Evolutionary conservation across 1,140 invertebrate species (phyloP), one percentile per base, ranked within the genome.

Genomic region (Pogonognathellus flavescens): DNA sequence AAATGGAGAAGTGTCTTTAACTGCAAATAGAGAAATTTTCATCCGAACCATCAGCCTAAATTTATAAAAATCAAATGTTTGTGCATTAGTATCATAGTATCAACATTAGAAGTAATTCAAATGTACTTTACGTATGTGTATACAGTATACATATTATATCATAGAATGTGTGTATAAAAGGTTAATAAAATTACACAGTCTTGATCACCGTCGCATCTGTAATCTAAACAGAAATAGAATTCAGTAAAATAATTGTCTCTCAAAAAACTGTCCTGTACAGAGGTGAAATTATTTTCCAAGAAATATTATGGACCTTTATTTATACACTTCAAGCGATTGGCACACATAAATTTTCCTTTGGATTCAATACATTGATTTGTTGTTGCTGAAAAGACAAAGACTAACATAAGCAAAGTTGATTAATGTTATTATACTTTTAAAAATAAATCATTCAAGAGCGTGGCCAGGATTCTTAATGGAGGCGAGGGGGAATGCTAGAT

Each of bases 231-330:
- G 11, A 25, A 22, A 31, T 70, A 25, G 0, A 25, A 41, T 16
- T 8, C 7, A 8, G 13, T 8, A 8, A 8, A 53, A 13, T 8
- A 53, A 8, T 53, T 53, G 52, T 53, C 13, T 53, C 7, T 8
- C 7, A 53, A 7, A 53, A 8, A 53, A 53, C 7, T 8, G 7
- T 8, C 52, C 7, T 53, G 52, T 53, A n/a, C n/a, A n/a, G n/a
- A n/a, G n/a, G n/a, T n/a, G n/a, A n/a, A n/a, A n/a, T n/a, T n/a
- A n/a, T n/a, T n/a, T n/a, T n/a, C n/a, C n/a, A n/a, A 55, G 53
- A 55, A 2, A 9, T 55, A 66, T 20, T 66, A n/a, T n/a, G n/a
- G n/a, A 31, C 70, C 70, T 76, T 76, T 76, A 31, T 76, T 76
- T 16, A 76, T 76, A 31, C 70, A 76, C 31, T 76, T 76, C 14